phyloP scores from a whole-genome alignment of 2,797 vertebrate species.

The Anguilla marmorata region DNA sequence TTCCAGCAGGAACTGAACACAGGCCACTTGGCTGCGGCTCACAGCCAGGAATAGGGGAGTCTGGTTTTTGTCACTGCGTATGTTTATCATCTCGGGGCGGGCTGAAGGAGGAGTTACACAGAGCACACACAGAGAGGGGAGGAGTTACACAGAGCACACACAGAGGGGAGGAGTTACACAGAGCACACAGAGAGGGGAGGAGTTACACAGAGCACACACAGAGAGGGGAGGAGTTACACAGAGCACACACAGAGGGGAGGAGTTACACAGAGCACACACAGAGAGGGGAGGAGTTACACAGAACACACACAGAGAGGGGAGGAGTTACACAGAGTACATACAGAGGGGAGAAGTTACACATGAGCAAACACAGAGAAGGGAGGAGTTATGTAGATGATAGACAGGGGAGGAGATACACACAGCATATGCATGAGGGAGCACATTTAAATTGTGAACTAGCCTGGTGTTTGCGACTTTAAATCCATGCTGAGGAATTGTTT shows the following conservation, averaged over 20 bases:
- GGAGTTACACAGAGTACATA: too few relatives aligned
- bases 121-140: too few relatives aligned
- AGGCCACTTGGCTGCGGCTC: slow-evolving; percentile 68
- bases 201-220: neutral
- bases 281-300: slow-evolving; percentile 16
- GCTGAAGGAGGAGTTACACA: slow-evolving; percentile 58
- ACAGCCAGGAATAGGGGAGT: slow-evolving; percentile 78
- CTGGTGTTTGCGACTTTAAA: neutral
- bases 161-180: neutral
- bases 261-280: neutral
- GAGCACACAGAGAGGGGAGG: neutral
- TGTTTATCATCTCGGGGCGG: slow-evolving; percentile 72
- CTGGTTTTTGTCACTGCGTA: slow-evolving; percentile 76
- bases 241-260: slow-evolving; percentile 3
- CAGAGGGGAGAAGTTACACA: neutral
- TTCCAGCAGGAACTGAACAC: slow-evolving; percentile 70
- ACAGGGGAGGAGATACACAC: neutral
- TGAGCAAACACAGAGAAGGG: neutral
- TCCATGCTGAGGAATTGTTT: too few relatives aligned
- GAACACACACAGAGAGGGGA: neutral
- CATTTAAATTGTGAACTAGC: neutral
- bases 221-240: too few relatives aligned
- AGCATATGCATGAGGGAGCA: neutral
- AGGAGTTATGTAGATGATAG: neutral
- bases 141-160: neutral